Evolutionary conservation across 1,140 invertebrate genomes (phyloP), one percentile per base, ranked within the genome.

Genomic region (Acromyrmex heyeri): DNA sequence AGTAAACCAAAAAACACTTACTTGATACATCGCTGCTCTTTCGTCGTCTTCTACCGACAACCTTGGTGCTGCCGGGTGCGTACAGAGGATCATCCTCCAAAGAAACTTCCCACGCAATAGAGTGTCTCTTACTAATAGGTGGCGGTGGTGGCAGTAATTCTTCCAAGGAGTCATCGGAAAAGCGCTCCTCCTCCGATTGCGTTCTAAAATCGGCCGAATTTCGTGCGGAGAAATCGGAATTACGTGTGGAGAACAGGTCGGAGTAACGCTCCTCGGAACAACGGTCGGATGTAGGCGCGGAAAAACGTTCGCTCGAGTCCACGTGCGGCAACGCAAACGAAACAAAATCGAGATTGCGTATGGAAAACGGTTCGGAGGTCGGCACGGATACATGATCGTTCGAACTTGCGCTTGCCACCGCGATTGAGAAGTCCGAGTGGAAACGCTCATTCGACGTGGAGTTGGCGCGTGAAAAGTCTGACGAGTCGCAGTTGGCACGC

Each of bases 41-140:
- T 87, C 96, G 93, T 65, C 96, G 93, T 87, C 95, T 94, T 73
- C 95, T 95, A 21, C 96, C 96, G 67, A 96, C 95, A 89, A 97
- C 97, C 94, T 97, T 97, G 72, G 97, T 97, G 91, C 97, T 97
- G 34, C 97, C 97, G 48, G 97, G 97, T 21, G 97, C 97, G 34
- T 97, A 96, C 27, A 97, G 94, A 64, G 96, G 96, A 94, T 97
- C 97, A 87, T 96, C 96, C 93, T 97, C 97, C 77, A 98, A 95
- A 67, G 97, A 97, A 50, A 98, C 97, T 95, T 98, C 97, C 97
- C 97, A 98, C 75, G 97, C 97, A 62, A 98, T 97, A 88, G 97
- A 97, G 90, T 97, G 96, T 86, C 97, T 96, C 94, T 98, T 98
- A 92, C 96, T 96, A 87, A 95, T 95, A 85, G 96, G 96, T 70